These are phyloP conservation scores for Notocelia uddmanniana DNA, from an alignment of 2,888 invertebrate genomes.

Conservation along the genomic window DNA sequence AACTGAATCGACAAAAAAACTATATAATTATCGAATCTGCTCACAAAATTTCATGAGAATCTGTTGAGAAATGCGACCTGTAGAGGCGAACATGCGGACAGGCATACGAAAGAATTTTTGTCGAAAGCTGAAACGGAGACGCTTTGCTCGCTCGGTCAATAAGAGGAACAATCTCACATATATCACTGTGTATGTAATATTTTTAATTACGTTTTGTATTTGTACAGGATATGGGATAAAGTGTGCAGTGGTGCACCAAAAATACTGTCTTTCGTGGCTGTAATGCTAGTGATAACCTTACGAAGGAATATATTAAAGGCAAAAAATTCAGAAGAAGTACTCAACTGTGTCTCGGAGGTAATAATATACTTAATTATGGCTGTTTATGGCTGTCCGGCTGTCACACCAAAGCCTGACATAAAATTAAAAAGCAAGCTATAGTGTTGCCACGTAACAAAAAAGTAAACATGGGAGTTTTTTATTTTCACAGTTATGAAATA, in stretches of 20 bases:
- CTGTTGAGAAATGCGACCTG: too few species aligned
- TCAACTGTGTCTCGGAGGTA: conserved; percentile 88
- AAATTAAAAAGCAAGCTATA: conserved; percentile 4
- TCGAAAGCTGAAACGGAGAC: too few species aligned
- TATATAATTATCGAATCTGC: too few species aligned
- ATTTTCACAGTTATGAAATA: neutral
- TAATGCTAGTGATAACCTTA: conserved; percentile 90
- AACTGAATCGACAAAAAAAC: too few species aligned
- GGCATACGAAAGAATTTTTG: too few species aligned
- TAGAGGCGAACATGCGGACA: too few species aligned
- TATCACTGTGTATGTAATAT: too few species aligned
- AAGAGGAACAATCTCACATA: too few species aligned
- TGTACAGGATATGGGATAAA: conserved; percentile 94
- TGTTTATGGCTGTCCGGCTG: conserved; percentile 5
- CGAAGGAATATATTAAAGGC: conserved; percentile 88
- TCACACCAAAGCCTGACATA: neutral
- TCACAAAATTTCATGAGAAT: too few species aligned
- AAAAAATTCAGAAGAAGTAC: conserved; percentile 84
- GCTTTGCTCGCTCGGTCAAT: too few species aligned
- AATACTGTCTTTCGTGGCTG: conserved; percentile 92
- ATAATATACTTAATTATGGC: neutral
- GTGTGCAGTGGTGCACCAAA: conserved; percentile 93
- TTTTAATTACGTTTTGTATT: conserved; percentile 17
- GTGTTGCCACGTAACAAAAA: conserved; percentile 20
- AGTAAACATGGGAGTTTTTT: conserved; percentile 14